Conservation (phyloP, 2,888 invertebrate species). For the Brenthis daphne region DNA sequence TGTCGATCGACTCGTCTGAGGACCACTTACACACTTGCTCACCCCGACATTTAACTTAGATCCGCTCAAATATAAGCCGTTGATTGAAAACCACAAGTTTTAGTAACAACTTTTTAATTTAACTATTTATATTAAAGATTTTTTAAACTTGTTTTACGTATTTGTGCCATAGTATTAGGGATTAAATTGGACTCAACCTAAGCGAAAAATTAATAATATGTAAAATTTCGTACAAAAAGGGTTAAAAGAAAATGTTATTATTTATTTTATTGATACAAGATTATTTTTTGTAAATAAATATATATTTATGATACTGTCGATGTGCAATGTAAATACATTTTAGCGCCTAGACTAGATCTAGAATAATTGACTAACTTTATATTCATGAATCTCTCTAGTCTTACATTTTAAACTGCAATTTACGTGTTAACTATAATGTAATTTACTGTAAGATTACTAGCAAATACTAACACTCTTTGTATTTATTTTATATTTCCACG, state of each 20-base stretch:
- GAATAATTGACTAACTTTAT: constrained; percentile 23
- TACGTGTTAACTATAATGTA: not conserved
- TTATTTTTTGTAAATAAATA: constrained; percentile 25
- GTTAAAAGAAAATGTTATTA: not conserved
- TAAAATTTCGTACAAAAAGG: not conserved
- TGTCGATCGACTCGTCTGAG: constrained; percentile 74
- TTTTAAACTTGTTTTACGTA: not conserved
- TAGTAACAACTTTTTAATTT: not conserved
- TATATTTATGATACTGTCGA: constrained; percentile 36
- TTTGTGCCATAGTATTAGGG: constrained; percentile 1
- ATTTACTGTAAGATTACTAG: not conserved
- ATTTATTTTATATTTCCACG: constrained; percentile 1
- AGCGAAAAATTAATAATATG: not conserved
- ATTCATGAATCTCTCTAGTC: constrained; percentile 26
- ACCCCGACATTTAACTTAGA: not conserved
- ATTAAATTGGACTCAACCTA: not conserved
- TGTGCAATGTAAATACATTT: constrained; percentile 49
- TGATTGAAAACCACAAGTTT: not conserved
- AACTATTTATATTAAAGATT: not conserved
- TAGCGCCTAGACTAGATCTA: constrained; percentile 31
- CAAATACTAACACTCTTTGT: constrained; percentile 2
- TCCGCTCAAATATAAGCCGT: constrained; percentile 8
- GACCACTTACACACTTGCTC: constrained; percentile 33
- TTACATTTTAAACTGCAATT: constrained; percentile 14
- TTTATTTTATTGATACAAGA: constrained; percentile 3